Evolutionary conservation across 2,113 vertebrate genomes (phyloP), one percentile per base, ranked within the genome.

Genomic region (Myocastor coypus): DNA sequence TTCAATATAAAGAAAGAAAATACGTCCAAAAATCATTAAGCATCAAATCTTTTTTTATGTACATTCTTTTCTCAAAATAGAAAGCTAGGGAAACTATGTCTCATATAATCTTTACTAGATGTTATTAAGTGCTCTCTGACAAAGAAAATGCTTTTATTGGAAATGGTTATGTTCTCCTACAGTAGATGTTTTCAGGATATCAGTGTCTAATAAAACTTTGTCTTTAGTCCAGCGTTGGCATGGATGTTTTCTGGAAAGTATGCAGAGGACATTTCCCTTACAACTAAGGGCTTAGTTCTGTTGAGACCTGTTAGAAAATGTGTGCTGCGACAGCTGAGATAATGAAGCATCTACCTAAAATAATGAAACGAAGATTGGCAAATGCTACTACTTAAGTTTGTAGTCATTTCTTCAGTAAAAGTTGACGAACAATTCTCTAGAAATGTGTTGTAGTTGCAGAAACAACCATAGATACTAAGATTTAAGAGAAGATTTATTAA

Each of bases 131-230:
- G 26, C 73, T 86, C 8, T 81, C 59, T 95, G 88, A 17, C 52
- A 96, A 52, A 88, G 63, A 7, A 73, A 16, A 16, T 93, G 5
- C 93, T 97, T 97, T 98, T 57, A 50, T 93, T 96, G 71, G 71
- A 92, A 92, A 94, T 77, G 22, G n/a, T 24, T 95, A 55, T 26
- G 87, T 84, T 87, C 42, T 85, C 16, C 59, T 57, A 78, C 12
- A 91, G 16, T 32, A 81, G 80, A 87, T 4, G 2, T 92, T 97
- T 97, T 83, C 37, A 95, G 34, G 64, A 96, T 87, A 84, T 71
- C 42, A 92, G 17, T 40, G 22, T 93, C 94, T 90, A 93, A 96
- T 89, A 73, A 87, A 87, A 42, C 30, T 77, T 77, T 81, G 71
- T 34, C 83, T 92, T 17, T 90, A 63, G 55, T 80, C n/a, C 37